Conservation (phyloP, 2,888 invertebrate genomes). For the Ormyrus nitidulus region DNA sequence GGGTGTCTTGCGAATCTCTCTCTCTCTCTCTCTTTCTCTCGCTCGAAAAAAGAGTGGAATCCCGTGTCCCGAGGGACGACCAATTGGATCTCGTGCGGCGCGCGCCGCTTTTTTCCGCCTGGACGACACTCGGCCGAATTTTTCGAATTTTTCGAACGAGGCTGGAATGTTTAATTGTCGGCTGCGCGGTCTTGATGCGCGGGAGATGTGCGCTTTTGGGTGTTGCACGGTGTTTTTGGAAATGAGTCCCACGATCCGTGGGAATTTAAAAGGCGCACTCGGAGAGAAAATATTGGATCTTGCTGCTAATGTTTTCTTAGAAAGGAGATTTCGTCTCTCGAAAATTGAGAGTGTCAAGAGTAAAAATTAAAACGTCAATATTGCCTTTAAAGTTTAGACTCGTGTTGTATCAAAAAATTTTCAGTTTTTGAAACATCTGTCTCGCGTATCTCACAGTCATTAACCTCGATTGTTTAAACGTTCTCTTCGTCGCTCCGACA, state of each 20-base stretch:
- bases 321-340: constrained; percentile 23
- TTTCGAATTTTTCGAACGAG: no score
- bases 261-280: constrained; percentile 17
- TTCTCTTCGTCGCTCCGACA: no score
- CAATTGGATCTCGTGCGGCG: no score
- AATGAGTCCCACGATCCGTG: constrained; percentile 41
- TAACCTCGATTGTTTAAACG: constrained; percentile 10
- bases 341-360: constrained; percentile 48
- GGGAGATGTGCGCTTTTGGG: no score
- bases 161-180: no score
- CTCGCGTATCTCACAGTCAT: constrained; percentile 25
- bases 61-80: no score
- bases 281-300: constrained; percentile 22
- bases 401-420: constrained; percentile 3
- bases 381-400: constrained; percentile 31
- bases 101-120: no score
- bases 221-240: not conserved
- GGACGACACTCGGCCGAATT: not conserved
- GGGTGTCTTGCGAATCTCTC: no score
- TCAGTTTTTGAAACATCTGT: not conserved
- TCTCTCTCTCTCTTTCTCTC: no score
- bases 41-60: no score
- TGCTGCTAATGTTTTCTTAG: constrained; percentile 24
- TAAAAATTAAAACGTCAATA: constrained; percentile 45
- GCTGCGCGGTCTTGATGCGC: no score